A percentile compares a stretch with the other conserved stretches of the same genome.
Evolutionary conservation across 1,140 invertebrate species (phyloP).

Genomic region (Orchesella cincta): DNA sequence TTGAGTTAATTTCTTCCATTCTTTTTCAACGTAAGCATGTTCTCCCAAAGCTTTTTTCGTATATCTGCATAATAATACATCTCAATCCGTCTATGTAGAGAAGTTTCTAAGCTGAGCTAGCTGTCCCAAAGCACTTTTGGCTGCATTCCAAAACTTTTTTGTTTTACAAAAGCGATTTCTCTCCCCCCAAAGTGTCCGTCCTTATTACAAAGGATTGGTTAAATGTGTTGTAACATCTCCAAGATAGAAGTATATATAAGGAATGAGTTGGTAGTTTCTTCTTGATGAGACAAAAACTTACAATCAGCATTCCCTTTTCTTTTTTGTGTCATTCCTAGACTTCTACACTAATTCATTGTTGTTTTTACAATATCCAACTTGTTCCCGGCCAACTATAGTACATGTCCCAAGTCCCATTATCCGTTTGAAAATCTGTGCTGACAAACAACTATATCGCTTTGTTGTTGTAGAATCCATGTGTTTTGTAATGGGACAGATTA

Average conservation of each 20-base stretch:
- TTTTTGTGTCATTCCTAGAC: neutral
- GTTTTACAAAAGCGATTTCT: constrained; percentile 1
- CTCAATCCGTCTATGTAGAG: neutral
- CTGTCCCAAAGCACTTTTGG: neutral
- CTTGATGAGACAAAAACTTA: neutral
- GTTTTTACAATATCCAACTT: neutral
- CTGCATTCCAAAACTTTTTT: constrained; percentile 11
- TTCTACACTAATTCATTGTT: neutral
- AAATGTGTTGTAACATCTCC: neutral
- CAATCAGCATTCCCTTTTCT: neutral
- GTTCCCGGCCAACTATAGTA: neutral
- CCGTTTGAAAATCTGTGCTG: neutral
- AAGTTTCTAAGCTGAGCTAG: constrained; percentile 3
- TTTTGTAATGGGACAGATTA: constrained; percentile 10
- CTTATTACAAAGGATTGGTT: neutral
- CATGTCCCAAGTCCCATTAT: neutral
- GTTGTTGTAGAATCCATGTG: neutral
- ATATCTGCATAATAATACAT: neutral
- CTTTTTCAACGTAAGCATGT: neutral
- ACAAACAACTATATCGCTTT: neutral
- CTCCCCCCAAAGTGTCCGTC: constrained; percentile 10
- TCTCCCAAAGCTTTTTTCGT: neutral
- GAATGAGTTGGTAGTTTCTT: neutral
- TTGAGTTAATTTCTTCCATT: no score
- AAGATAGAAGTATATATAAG: neutral